These are phyloP conservation scores for Zaprionus vittiger DNA, from an alignment of 1,140 invertebrate genomes.

Conservation along the genomic window DNA sequence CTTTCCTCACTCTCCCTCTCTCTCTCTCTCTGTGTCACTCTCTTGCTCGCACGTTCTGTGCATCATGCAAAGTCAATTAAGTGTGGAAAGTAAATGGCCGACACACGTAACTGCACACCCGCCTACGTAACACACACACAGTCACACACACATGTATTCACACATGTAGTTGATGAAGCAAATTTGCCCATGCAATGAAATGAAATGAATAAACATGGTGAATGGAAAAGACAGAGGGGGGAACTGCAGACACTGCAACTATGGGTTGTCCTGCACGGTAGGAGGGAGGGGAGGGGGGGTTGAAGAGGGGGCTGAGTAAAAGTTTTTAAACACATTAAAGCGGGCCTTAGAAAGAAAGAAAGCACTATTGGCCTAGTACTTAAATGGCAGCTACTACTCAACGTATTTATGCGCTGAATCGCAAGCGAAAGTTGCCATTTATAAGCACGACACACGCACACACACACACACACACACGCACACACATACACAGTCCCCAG, in stretches of 20 bases:
- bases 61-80: slow-evolving; percentile 71
- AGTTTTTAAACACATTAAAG: slow-evolving; percentile 57
- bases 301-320: background rate
- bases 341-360: slow-evolving; percentile 35
- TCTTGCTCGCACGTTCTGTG: background rate
- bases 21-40: background rate
- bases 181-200: slow-evolving; percentile 54
- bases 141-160: slow-evolving; percentile 36
- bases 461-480: background rate
- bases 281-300: background rate
- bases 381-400: slow-evolving; percentile 34
- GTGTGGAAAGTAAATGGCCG: slow-evolving; percentile 51
- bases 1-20: background rate
- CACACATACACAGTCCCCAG: background rate
- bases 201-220: slow-evolving; percentile 37
- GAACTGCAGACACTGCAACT: slow-evolving; percentile 6
- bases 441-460: slow-evolving; percentile 25
- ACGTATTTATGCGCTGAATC: slow-evolving; percentile 31
- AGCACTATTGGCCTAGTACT: slow-evolving; percentile 16
- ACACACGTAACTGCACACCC: slow-evolving; percentile 11
- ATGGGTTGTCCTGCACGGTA: background rate
- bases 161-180: slow-evolving; percentile 36
- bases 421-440: slow-evolving; percentile 61
- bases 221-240: background rate
- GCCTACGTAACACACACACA: slow-evolving; percentile 18